Percentiles rank a stretch among this genome's conserved stretches.
These are phyloP conservation scores for Julus scandinavius DNA, from an alignment of 2,888 invertebrate genomes.

Conservation along the genomic window DNA sequence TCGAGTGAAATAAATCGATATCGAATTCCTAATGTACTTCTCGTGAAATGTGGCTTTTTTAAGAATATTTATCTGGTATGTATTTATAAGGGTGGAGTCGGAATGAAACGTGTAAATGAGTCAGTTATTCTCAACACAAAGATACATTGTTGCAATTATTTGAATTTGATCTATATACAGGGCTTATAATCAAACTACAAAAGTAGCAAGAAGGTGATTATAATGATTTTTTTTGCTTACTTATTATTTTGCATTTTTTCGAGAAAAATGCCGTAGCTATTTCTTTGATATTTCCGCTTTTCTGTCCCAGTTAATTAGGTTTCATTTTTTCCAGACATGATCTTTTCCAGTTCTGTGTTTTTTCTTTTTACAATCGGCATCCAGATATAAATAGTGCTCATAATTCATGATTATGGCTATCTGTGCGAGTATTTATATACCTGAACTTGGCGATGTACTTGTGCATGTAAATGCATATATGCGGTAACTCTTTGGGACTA, in stretches of 20 bases:
- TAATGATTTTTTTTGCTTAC: not conserved
- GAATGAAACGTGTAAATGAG: not conserved
- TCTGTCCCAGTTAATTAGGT: not conserved
- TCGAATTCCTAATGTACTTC: not conserved
- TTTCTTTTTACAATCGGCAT: not conserved
- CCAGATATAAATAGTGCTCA: not conserved
- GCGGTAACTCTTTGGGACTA: slow-evolving; percentile 1
- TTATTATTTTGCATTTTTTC: not conserved
- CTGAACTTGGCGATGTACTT: not conserved
- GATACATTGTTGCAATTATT: not conserved
- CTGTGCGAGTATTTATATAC: not conserved
- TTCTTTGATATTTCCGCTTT: not conserved
- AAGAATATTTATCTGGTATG: not conserved
- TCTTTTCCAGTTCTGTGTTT: not conserved
- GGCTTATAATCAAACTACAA: not conserved
- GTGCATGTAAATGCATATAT: not conserved
- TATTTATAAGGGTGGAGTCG: not conserved
- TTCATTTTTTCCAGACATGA: not conserved
- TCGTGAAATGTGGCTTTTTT: not conserved
- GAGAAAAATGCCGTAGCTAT: not conserved
- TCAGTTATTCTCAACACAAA: not conserved
- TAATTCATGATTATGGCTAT: not conserved
- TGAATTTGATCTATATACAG: not conserved
- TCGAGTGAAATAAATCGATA: not conserved
- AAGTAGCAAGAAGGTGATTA: not conserved